Evolutionary conservation across 2,888 invertebrate genomes (phyloP).

Genomic region (Hoplodrina ambigua): DNA sequence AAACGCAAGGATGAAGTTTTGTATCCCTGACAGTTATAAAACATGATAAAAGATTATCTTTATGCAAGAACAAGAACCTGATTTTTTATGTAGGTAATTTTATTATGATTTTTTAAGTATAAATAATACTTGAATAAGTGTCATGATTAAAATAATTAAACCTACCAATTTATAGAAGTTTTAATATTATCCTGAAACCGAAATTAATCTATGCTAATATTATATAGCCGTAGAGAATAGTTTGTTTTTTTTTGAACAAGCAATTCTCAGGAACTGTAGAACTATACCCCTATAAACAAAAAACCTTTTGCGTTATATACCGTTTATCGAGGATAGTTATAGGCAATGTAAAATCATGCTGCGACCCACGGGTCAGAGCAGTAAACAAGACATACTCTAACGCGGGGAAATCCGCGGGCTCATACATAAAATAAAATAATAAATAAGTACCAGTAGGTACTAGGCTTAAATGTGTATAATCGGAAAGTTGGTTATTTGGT

Average conservation of each 20-base stretch:
- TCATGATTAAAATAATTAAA: conserved; percentile 40
- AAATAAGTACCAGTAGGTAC: background rate
- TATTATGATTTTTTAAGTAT: conserved; percentile 5
- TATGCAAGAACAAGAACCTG: background rate
- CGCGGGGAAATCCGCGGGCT: no score
- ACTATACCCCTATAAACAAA: no score
- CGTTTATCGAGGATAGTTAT: no score
- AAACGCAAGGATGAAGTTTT: background rate
- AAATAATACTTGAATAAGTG: conserved; percentile 32
- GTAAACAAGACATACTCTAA: no score
- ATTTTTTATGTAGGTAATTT: background rate
- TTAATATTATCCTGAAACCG: conserved; percentile 21
- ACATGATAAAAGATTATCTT: background rate
- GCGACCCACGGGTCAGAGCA: no score
- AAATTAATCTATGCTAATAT: background rate
- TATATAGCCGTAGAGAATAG: no score
- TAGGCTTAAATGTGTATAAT: background rate
- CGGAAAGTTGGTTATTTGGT: background rate
- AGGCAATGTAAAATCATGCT: no score
- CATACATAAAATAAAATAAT: background rate
- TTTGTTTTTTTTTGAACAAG: no score
- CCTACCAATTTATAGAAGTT: background rate
- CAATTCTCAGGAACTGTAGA: no score
- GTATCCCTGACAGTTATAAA: background rate
- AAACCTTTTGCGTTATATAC: no score